These are phyloP conservation scores for Alexandromys fortis DNA, from an alignment of 2,113 vertebrate genomes.

Conservation along the genomic window DNA sequence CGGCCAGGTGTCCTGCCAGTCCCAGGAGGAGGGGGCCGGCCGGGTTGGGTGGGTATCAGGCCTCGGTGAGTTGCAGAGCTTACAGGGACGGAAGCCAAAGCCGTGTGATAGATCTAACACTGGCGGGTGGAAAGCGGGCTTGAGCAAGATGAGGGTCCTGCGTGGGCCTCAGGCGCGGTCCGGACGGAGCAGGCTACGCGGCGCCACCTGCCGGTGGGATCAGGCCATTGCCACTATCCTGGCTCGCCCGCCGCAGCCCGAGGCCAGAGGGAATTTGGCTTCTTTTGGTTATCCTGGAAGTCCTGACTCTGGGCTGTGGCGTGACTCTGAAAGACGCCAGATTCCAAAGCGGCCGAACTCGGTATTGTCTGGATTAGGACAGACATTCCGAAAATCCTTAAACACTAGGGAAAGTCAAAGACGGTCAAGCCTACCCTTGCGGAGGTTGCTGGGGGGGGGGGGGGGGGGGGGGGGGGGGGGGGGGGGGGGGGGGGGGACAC, in stretches of 20 bases:
- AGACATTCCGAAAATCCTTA: not conserved
- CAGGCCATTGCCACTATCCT: not conserved
- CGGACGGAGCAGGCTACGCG: accelerated
- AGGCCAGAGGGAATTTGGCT: not conserved
- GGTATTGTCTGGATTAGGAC: not conserved
- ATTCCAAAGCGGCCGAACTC: not conserved
- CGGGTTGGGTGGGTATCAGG: not conserved
- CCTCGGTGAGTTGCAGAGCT: not conserved
- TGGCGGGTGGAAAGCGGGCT: too few relatives aligned
- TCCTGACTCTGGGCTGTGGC: not conserved
- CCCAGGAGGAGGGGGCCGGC: not conserved
- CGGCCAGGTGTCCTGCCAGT: not conserved
- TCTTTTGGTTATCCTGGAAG: not conserved
- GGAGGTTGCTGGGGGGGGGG: not conserved
- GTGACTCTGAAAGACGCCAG: not conserved
- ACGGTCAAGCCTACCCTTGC: not conserved
- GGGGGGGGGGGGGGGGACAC: not conserved
- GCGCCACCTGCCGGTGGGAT: constrained; percentile 39
- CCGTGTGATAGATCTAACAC: too few relatives aligned
- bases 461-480: not conserved
- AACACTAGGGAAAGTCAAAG: not conserved
- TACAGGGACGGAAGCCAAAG: not conserved
- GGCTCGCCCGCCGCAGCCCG: not conserved
- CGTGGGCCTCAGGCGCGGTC: not conserved
- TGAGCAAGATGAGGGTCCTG: not conserved